Evolutionary conservation across 2,888 invertebrate species (phyloP).

Genomic region (Protodeltote pygarga): DNA sequence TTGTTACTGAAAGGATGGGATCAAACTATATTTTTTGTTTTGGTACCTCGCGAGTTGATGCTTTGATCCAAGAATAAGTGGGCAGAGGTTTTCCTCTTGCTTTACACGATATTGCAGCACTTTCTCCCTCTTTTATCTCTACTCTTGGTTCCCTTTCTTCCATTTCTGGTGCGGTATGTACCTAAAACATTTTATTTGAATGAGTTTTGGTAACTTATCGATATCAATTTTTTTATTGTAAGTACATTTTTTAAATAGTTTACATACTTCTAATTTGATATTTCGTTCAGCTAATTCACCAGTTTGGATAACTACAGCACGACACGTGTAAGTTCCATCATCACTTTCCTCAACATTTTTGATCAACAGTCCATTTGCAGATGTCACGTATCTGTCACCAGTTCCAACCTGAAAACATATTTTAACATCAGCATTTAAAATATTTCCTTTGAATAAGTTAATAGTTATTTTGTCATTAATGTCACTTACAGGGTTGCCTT

Average conservation of each 20-base stretch:
- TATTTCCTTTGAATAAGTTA: background rate
- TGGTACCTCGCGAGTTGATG: constrained; percentile 87
- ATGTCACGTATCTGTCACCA: constrained; percentile 91
- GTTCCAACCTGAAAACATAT: constrained; percentile 86
- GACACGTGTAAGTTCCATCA: constrained; percentile 95
- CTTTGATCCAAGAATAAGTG: constrained; percentile 93
- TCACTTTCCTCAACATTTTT: constrained; percentile 93
- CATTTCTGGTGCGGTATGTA: constrained; percentile 92
- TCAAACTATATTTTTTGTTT: background rate
- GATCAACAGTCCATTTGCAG: constrained; percentile 92
- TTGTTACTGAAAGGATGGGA: too few relatives aligned
- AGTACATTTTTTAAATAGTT: too few relatives aligned
- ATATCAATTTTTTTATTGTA: background rate
- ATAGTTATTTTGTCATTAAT: background rate
- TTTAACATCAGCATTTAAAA: background rate
- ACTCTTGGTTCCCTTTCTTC: constrained; percentile 87
- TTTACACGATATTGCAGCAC: constrained; percentile 91
- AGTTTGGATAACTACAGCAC: constrained; percentile 93
- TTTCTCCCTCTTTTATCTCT: constrained; percentile 93
- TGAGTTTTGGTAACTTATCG: background rate
- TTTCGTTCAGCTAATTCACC: constrained; percentile 92
- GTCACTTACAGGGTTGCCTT: constrained; percentile 88
- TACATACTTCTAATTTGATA: constrained; percentile 92
- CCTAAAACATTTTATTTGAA: constrained; percentile 71
- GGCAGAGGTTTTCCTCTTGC: constrained; percentile 95